Base-by-base conservation (phyloP, 2,797 vertebrate genomes). In the Pipistrellus nathusii region DNA sequence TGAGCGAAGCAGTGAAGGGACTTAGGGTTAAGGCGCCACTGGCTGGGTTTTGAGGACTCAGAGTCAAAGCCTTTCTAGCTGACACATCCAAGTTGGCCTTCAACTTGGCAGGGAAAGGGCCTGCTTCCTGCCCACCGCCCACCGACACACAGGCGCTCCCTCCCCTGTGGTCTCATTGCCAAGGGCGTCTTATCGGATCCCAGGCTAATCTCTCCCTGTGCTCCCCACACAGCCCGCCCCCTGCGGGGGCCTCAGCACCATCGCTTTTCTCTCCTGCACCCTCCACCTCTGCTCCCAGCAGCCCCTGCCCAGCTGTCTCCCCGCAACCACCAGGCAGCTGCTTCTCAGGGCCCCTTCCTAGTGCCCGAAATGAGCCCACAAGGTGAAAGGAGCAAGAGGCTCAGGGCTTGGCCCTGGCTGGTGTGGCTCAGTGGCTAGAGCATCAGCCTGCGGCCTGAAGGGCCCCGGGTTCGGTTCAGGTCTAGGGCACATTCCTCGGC, bases 31-130 rank as follows among this genome's bases (percentile, higher is more conserved):
- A 69, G 69, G 48, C 51, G 53, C 15, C 59, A 23, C 55, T 89
- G 32, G 44, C 15, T 91, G 66, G 41, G 48, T 35, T 46, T 68
- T n/a, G 55, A 51, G 77, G 25, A 46, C 62, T 88, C 20, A 30
- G 88, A 55, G 48, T 59, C 75, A 86, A 82, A 82, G 21, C 32
- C 48, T 88, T 91, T 72, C 41, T 84, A 68, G 38, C n/a, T 44
- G 72, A 62, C 23, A 72, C 8, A 48, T 41, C 46, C 53, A 87
- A 41, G 38, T 41, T 85, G 51, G 86, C 80, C 59, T 85, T 94
- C 21, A 51, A 66, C 72, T 93, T 73, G 75, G 21, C 59, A 75
- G 62, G 84, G 38, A 87, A 95, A 83, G 48, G 64, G 3, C 71
- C 69, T 53, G 62, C 35, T 84, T 86, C 85, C 93, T 41, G 38